A percentile compares a stretch with the other conserved stretches of the same genome.
These are phyloP conservation scores for Eupithecia tripunctaria DNA, from an alignment of 2,888 invertebrate genomes.

Conservation along the genomic window DNA sequence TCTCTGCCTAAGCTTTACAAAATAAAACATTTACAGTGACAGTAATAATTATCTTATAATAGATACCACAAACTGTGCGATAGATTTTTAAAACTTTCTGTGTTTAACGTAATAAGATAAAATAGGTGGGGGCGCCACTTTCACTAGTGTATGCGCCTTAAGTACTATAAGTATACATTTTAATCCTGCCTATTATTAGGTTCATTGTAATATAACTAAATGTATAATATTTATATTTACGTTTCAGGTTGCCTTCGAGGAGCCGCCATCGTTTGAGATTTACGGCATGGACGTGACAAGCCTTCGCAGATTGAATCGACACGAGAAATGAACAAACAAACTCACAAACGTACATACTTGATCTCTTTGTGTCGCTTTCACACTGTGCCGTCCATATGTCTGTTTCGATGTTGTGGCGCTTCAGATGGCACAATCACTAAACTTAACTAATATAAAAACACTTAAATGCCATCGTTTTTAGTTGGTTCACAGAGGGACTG, in stretches of 20 bases:
- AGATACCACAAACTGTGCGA: too few relatives aligned
- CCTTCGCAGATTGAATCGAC: conserved; percentile 70
- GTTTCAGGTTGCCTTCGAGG: conserved; percentile 64
- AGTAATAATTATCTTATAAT: too few relatives aligned
- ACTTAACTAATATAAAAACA: neutral
- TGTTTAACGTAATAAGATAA: too few relatives aligned
- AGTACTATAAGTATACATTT: too few relatives aligned
- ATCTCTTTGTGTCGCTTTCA: conserved; percentile 12
- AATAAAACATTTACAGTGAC: too few relatives aligned
- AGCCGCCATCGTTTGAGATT: conserved; percentile 62
- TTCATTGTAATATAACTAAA: too few relatives aligned
- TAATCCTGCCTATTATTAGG: too few relatives aligned
- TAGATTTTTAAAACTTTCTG: too few relatives aligned
- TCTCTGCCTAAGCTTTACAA: too few relatives aligned
- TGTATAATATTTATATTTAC: too few relatives aligned
- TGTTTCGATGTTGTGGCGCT: neutral
- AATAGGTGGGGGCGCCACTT: too few relatives aligned
- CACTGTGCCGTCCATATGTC: neutral
- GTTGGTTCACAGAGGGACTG: neutral
- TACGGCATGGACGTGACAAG: conserved; percentile 76
- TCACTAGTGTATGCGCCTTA: too few relatives aligned
- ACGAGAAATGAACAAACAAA: conserved; percentile 57
- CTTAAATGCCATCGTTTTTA: neutral
- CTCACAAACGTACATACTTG: conserved; percentile 8
- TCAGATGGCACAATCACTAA: neutral